Base-by-base conservation (phyloP, 2,797 vertebrate species). In the Selene dorsalis region DNA sequence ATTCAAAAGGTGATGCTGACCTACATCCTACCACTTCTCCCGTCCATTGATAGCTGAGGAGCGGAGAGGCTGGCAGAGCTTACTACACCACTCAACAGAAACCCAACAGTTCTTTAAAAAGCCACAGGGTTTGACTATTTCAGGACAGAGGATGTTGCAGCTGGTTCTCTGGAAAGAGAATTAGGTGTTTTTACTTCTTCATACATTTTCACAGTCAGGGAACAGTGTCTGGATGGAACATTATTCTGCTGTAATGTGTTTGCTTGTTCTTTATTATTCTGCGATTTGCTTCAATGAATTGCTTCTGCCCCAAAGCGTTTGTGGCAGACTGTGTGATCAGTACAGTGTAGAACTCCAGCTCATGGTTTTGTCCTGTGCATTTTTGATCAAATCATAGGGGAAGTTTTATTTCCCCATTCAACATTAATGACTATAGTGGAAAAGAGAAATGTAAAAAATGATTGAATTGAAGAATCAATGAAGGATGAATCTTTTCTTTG, bases 121-220 rank as follows among this genome's bases (percentile, higher is more conserved):
- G 14, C 30, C 80, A 86, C 77, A 79, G 77, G 73, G 83, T 72
- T 8, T 4, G 77, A 88, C 70, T 91, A 81, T 90, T 89, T 93
- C 10, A 72, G 90, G 45, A 26, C 64, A 69, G 79, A 83, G 67
- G 22, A 75, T 73, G 82, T 84, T 89, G 83, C 86, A 87, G 74
- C 79, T 72, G 86, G 83, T 71, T 69, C 89, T 79, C 71, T 61
- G 81, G 80, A 82, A 92, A 79, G 85, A 87, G 3, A 53, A 14
- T 13, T 26, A 2, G 50, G 13, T 53, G 50, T 24, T 26, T 26
- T 22, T 43, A 58, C 30, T 26, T 12, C 16, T n/a, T 22, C 64
- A 92, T 90, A 83, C 89, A 91, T 93, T 89, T 69, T 41, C 32
- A 82, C 84, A 79, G 91, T 93, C 94, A 95, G 94, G 94, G 95